Evolutionary conservation across 2,888 invertebrate species (phyloP), one percentile per base, ranked within the genome.

Genomic region (Neocrepidodera transversa): DNA sequence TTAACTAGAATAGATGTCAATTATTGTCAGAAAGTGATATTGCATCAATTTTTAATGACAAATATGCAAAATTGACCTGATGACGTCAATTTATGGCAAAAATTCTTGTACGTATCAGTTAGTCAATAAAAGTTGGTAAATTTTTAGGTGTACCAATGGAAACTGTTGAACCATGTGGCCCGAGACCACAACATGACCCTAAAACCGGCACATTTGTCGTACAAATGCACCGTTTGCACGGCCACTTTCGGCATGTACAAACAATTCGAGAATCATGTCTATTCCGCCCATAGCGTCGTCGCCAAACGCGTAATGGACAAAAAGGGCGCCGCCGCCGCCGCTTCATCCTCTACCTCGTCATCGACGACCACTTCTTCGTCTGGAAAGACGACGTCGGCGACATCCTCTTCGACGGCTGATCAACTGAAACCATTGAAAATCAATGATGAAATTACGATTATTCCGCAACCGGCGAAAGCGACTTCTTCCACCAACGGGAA

Each of bases 121-220:
- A n/a, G n/a, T n/a, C n/a, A n/a, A n/a, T n/a, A n/a, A n/a, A n/a
- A n/a, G n/a, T n/a, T n/a, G n/a, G n/a, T n/a, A n/a, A n/a, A n/a
- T n/a, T n/a, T n/a, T n/a, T n/a, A 93, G 93, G 92, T 94, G 68
- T 95, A 93, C 79, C 94, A 95, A 80, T 94, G 93, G 92, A 95
- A 95, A 78, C 80, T 96, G 65, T 81, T 96, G 57, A 93, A 92
- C 78, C 96, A 96, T 77, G 95, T 96, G 60, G 92, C 93, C 42
- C 86, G 92, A 69, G 95, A 95, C 79, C 96, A 96, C 81, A 92
- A 90, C 74, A 88, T 95, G 85, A 92, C 92, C 28, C 80, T 96
- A 67, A 95, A 95, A 76, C 95, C 95, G 16, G 95, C 95, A 30
- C 94, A 95, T 79, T 83, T 95, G 56, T 94, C 95, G 23, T 95